Evolutionary conservation across 2,113 vertebrate species (phyloP).

Genomic region (Aegithalos caudatus): DNA sequence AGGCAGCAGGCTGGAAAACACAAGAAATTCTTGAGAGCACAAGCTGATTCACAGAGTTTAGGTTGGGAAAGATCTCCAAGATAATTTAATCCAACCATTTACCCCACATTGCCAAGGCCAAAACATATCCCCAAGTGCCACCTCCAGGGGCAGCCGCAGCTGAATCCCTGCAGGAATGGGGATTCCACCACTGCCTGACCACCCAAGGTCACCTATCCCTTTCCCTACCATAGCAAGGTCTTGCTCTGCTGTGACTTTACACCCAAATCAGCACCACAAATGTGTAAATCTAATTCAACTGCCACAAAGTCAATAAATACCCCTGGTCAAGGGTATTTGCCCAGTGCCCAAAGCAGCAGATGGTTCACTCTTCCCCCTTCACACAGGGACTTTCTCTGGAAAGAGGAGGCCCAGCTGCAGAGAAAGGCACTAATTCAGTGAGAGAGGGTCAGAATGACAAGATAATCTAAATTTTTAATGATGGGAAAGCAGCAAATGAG

Average conservation of each 20-base stretch:
- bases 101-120: not conserved
- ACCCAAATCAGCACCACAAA: not conserved
- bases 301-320: not conserved
- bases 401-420: not conserved
- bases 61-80: not conserved
- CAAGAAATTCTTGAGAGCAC: not conserved
- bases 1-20: not conserved
- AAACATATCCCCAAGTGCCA: not conserved
- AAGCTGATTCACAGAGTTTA: not conserved
- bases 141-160: not conserved
- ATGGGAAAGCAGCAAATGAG: not conserved
- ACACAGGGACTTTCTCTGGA: not conserved
- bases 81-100: not conserved
- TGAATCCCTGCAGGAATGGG: not conserved
- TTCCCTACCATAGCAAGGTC: not conserved
- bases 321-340: not conserved
- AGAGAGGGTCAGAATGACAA: not conserved
- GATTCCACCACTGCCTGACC: not conserved
- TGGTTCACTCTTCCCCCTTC: not conserved
- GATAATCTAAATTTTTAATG: not conserved
- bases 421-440: not conserved
- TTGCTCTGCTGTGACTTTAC: not conserved
- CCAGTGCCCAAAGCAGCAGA: not conserved
- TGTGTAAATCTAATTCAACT: not conserved
- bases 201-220: not conserved